Percentiles rank a stretch among this genome's conserved stretches.
phyloP scores from a whole-genome alignment of 1,140 invertebrate species.

The Zaprionus taronus region DNA sequence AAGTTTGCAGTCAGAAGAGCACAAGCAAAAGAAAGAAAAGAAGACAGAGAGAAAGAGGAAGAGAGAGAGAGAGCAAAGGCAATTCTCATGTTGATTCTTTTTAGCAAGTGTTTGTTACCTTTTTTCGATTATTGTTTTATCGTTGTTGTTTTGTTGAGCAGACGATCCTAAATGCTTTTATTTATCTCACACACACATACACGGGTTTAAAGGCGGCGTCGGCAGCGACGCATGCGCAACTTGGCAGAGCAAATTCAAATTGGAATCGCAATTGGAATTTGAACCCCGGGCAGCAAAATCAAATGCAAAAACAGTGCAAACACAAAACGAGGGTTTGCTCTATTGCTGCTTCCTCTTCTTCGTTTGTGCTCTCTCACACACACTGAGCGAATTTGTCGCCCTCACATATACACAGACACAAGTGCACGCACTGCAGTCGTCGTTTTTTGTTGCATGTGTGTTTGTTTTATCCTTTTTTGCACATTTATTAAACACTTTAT shows the following conservation, averaged over 20 bases:
- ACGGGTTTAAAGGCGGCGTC: conserved; percentile 4
- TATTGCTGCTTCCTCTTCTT: conserved; percentile 35
- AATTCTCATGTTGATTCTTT: conserved; percentile 28
- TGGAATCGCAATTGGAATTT: conserved; percentile 63
- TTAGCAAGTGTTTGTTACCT: conserved; percentile 41
- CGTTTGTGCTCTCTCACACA: conserved; percentile 11
- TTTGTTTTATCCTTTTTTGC: conserved; percentile 29
- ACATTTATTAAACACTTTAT: conserved; percentile 18
- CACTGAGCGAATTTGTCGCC: conserved; percentile 53
- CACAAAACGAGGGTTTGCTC: conserved; percentile 34
- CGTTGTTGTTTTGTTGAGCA: conserved; percentile 10
- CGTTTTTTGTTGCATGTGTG: conserved; percentile 44
- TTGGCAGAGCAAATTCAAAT: conserved; percentile 36
- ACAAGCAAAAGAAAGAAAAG: background rate
- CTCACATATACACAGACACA: conserved; percentile 50
- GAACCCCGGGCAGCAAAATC: conserved; percentile 58
- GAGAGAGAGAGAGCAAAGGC: conserved; percentile 7
- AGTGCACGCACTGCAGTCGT: conserved; percentile 60
- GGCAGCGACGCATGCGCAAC: conserved; percentile 59
- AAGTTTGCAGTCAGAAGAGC: conserved; percentile 25
- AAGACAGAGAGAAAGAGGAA: too few relatives aligned
- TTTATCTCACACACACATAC: conserved; percentile 8
- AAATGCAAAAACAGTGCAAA: conserved; percentile 42
- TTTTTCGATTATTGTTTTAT: conserved; percentile 11
- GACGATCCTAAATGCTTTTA: conserved; percentile 9